Evolutionary conservation across 2,113 vertebrate genomes (phyloP).

Genomic region (Synchiropus splendidus): DNA sequence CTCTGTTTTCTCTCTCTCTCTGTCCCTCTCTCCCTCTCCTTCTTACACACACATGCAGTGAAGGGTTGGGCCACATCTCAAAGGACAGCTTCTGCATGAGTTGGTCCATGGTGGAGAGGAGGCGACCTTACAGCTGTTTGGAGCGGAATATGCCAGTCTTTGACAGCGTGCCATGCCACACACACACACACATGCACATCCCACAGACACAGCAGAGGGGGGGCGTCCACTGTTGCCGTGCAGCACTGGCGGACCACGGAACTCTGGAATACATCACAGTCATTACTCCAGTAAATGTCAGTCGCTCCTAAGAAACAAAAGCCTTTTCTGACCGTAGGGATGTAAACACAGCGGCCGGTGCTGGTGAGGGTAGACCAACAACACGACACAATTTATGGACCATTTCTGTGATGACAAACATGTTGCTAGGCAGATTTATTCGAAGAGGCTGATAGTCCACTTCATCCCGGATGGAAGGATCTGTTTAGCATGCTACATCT

Average conservation of each 20-base stretch:
- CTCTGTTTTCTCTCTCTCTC: constrained; percentile 13
- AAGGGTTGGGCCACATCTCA: constrained; percentile 50
- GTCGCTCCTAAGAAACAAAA: constrained; percentile 7
- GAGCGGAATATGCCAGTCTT: constrained; percentile 45
- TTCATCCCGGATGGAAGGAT: no score
- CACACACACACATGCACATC: constrained; percentile 10
- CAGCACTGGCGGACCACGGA: no score
- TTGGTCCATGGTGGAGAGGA: constrained; percentile 44
- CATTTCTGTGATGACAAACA: no score
- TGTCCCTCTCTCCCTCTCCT: constrained; percentile 11
- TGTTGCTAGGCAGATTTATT: no score
- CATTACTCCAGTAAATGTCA: constrained; percentile 26
- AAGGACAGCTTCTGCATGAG: constrained; percentile 59
- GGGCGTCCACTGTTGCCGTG: no score
- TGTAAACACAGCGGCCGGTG: constrained; percentile 13
- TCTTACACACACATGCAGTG: constrained; percentile 14
- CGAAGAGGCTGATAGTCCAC: no score
- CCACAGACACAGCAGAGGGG: no score
- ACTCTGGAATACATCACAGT: constrained; percentile 5
- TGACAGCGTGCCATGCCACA: constrained; percentile 33
- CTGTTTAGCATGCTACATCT: no score
- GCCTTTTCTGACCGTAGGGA: constrained; percentile 4
- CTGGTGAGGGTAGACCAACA: constrained; percentile 6
- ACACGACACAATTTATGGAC: no score
- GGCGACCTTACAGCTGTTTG: constrained; percentile 61